These are phyloP conservation scores for Griposia aprilina DNA, from an alignment of 2,888 invertebrate species.

Conservation along the genomic window DNA sequence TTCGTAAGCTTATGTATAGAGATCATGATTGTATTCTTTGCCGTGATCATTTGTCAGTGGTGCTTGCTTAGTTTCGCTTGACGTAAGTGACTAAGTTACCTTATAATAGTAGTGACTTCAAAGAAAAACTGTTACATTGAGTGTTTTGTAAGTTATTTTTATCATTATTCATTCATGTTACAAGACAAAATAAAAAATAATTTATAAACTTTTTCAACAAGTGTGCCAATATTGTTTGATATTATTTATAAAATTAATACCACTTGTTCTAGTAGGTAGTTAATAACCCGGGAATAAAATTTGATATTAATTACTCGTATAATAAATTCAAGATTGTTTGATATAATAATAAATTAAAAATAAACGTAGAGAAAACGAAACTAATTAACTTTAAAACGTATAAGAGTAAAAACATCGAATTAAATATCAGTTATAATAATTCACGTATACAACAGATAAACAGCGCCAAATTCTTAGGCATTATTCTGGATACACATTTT, in stretches of 20 bases:
- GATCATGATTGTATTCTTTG: background rate
- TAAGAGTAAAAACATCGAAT: too few species aligned
- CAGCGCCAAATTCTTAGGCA: too few species aligned
- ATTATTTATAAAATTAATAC: background rate
- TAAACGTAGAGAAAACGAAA: too few species aligned
- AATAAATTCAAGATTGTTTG: background rate
- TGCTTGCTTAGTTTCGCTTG: background rate
- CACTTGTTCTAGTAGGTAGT: background rate
- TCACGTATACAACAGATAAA: too few species aligned
- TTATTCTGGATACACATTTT: too few species aligned
- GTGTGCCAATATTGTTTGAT: slow-evolving; percentile 3
- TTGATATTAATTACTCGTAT: background rate
- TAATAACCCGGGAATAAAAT: background rate
- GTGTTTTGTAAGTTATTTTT: background rate
- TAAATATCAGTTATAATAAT: too few species aligned
- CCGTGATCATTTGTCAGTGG: background rate
- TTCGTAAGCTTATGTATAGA: background rate
- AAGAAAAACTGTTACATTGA: background rate
- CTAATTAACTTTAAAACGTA: too few species aligned
- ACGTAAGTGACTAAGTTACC: background rate
- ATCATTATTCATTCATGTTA: background rate
- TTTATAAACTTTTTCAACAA: background rate
- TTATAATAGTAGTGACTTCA: too few species aligned
- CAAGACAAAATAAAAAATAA: background rate
- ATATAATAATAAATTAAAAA: too few species aligned